Percentiles rank a stretch among this genome's conserved stretches.
Evolutionary conservation across 2,888 invertebrate species (phyloP).

Genomic region (Belgica antarctica): DNA sequence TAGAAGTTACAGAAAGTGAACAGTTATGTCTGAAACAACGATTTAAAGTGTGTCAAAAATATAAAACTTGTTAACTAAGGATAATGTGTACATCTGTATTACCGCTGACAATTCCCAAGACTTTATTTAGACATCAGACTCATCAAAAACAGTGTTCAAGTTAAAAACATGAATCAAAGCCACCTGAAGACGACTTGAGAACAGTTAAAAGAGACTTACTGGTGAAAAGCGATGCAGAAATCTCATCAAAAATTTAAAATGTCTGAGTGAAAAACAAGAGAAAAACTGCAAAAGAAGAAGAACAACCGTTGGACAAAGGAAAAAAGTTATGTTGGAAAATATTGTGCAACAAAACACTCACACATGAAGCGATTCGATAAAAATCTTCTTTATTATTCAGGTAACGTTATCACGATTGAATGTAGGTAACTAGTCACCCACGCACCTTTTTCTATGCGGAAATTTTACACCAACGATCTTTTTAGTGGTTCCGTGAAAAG

Average conservation of each 20-base stretch:
- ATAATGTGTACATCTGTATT: no score
- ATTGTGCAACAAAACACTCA: not conserved
- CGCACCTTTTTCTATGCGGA: no score
- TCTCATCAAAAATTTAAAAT: not conserved
- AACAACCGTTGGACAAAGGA: no score
- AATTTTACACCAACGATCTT: no score
- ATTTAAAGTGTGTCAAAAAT: slow-evolving; percentile 9
- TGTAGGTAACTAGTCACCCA: not conserved
- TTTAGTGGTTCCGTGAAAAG: no score
- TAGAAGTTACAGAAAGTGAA: not conserved
- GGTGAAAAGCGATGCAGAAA: not conserved
- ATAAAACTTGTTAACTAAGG: not conserved
- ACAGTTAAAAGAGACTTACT: not conserved
- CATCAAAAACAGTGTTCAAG: no score
- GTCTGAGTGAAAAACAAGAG: not conserved
- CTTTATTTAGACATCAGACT: no score
- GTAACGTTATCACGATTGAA: not conserved
- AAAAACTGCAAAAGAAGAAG: not conserved
- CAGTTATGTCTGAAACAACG: not conserved
- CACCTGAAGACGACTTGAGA: not conserved
- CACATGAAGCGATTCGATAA: not conserved
- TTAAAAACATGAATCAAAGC: not conserved
- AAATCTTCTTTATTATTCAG: not conserved
- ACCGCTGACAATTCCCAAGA: no score
- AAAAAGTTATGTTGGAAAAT: no score